phyloP scores from a whole-genome alignment of 1,140 invertebrate genomes.

The Anoplophora glabripennis region DNA sequence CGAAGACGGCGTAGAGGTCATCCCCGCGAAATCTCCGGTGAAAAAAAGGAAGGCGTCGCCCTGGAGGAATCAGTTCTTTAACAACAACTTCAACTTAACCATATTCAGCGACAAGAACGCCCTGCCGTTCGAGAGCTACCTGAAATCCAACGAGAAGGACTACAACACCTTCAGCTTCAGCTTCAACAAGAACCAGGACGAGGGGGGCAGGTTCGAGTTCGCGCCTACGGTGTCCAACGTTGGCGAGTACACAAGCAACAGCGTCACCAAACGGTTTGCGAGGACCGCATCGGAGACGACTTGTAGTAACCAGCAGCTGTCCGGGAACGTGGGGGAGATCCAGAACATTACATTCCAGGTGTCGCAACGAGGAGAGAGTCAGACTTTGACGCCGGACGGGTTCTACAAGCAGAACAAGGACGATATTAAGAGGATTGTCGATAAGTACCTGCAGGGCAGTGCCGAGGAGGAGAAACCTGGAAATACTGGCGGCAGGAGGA shows the following conservation, averaged over 20 bases:
- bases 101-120: constrained; percentile 43
- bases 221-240: neutral
- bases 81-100: constrained; percentile 29
- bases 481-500: too few relatives aligned
- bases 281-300: neutral
- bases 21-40: constrained; percentile 14
- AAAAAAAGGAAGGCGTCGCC: constrained; percentile 15
- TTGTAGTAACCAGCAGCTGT: too few relatives aligned
- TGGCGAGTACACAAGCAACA: neutral
- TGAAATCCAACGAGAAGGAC: constrained; percentile 35
- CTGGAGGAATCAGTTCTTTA: constrained; percentile 1
- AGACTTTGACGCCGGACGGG: constrained; percentile 14
- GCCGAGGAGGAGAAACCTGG: too few relatives aligned
- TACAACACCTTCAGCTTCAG: constrained; percentile 30
- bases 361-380: neutral
- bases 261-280: neutral
- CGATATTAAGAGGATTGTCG: constrained; percentile 20
- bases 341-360: neutral
- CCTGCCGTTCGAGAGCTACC: constrained; percentile 34
- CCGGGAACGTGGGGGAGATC: too few relatives aligned
- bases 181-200: constrained; percentile 1
- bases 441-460: constrained; percentile 23
- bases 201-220: too few relatives aligned
- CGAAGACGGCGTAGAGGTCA: constrained; percentile 31
- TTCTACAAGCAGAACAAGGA: constrained; percentile 25